Evolutionary conservation across 2,797 vertebrate genomes (phyloP).

Genomic region (Micrastur ruficollis): DNA sequence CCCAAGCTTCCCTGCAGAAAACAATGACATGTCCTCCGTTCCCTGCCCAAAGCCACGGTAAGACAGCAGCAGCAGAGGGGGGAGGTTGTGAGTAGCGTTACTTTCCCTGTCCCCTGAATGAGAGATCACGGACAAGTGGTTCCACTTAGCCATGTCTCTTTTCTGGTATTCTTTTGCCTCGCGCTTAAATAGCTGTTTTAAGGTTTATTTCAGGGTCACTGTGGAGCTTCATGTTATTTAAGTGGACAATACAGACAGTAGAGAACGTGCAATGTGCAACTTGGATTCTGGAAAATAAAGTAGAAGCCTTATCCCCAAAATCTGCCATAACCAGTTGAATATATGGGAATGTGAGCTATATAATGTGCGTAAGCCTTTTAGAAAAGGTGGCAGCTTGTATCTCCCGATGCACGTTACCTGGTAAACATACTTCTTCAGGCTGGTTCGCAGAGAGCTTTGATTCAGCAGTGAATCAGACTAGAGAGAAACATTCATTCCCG

Average conservation of each 20-base stretch:
- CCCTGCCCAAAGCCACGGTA: neutral
- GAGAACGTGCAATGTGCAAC: neutral
- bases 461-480: neutral
- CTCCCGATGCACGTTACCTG: neutral
- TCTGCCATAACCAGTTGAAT: neutral
- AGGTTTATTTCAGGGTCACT: neutral
- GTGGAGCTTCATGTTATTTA: neutral
- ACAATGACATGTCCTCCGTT: neutral
- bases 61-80: neutral
- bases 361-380: neutral
- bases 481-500: neutral
- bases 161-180: neutral
- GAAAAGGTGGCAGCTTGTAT: neutral
- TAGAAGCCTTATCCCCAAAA: neutral
- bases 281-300: neutral
- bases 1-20: neutral
- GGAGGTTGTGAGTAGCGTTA: neutral
- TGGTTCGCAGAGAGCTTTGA: neutral
- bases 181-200: neutral
- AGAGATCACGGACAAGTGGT: neutral
- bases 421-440: neutral
- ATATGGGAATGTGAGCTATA: no score
- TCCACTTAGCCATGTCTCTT: neutral
- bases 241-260: neutral
- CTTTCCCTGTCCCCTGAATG: neutral